A percentile compares a stretch with the other conserved stretches of the same genome.
phyloP scores from a whole-genome alignment of 92 coral and sea anemone genomes.

The Scolanthus callimorphus region DNA sequence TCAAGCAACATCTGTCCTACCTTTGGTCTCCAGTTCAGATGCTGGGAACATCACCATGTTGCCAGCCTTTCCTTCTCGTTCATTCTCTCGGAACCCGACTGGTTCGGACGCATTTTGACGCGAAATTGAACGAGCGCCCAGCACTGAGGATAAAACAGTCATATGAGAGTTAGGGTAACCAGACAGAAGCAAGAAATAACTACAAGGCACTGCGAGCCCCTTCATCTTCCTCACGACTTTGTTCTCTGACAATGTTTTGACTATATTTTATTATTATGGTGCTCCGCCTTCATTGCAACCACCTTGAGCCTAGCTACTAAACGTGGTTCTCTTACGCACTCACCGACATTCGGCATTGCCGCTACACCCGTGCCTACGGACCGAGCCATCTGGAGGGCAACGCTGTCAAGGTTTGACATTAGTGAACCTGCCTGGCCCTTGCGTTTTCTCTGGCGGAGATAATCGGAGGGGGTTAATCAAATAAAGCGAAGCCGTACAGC shows the following conservation, averaged over 20 bases:
- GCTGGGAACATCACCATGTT: conserved; percentile 45
- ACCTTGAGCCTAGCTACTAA: too few relatives aligned
- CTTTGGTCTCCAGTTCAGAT: conserved; percentile 36
- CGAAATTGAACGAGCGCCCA: not conserved
- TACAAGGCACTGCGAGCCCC: too few relatives aligned
- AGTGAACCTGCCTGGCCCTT: conserved; percentile 55
- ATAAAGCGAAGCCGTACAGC: too few relatives aligned
- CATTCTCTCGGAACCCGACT: not conserved
- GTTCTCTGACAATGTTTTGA: too few relatives aligned
- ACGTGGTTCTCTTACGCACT: too few relatives aligned
- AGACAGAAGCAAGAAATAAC: too few relatives aligned
- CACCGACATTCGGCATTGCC: conserved; percentile 65
- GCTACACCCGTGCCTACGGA: conserved; percentile 29
- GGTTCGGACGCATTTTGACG: not conserved
- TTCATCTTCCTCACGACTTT: too few relatives aligned
- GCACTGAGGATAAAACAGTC: not conserved
- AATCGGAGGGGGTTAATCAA: too few relatives aligned
- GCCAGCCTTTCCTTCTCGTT: not conserved
- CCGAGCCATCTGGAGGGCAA: conserved; percentile 57
- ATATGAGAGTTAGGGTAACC: too few relatives aligned
- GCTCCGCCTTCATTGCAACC: too few relatives aligned
- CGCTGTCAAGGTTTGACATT: conserved; percentile 55
- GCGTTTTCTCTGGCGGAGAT: conserved; percentile 34
- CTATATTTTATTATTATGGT: too few relatives aligned
- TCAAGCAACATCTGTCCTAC: conserved; percentile 5